phyloP scores from a whole-genome alignment of 2,888 invertebrate species.

The Monoplex corrugatus region DNA sequence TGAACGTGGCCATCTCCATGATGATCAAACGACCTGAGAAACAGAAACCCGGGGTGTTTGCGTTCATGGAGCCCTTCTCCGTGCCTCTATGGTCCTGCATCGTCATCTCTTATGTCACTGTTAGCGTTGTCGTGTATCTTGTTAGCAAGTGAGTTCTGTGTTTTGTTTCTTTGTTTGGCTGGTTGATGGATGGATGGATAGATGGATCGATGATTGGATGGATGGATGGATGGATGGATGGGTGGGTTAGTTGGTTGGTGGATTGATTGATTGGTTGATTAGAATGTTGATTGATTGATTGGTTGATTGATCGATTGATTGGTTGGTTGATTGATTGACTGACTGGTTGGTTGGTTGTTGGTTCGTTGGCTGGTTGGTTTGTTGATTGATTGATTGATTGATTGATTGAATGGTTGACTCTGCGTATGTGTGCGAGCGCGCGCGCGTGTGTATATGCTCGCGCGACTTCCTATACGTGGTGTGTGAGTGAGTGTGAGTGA shows the following conservation, averaged over 20 bases:
- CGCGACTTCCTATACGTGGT: not conserved
- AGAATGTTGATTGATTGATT: too few relatives aligned
- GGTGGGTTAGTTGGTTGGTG: too few relatives aligned
- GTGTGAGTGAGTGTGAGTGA: not conserved
- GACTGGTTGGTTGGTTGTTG: not conserved
- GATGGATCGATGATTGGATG: too few relatives aligned
- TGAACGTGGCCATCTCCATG: constrained; percentile 97
- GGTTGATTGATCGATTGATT: not conserved
- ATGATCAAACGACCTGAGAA: constrained; percentile 96
- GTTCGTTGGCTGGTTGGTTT: too few relatives aligned
- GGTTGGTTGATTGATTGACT: not conserved
- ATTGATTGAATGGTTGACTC: too few relatives aligned
- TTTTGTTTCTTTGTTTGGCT: not conserved
- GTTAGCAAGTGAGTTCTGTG: constrained; percentile 46
- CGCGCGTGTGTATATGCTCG: not conserved
- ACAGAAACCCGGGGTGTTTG: constrained; percentile 95
- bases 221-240: too few relatives aligned
- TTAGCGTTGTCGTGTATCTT: constrained; percentile 97
- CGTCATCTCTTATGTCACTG: constrained; percentile 94
- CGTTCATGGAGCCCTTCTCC: constrained; percentile 97
- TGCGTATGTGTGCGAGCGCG: not conserved
- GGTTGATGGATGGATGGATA: not conserved
- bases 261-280: not conserved
- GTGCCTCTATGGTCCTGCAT: constrained; percentile 97
- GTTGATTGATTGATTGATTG: too few relatives aligned